phyloP scores from a whole-genome alignment of 2,113 vertebrate genomes.

The Siniperca chuatsi region DNA sequence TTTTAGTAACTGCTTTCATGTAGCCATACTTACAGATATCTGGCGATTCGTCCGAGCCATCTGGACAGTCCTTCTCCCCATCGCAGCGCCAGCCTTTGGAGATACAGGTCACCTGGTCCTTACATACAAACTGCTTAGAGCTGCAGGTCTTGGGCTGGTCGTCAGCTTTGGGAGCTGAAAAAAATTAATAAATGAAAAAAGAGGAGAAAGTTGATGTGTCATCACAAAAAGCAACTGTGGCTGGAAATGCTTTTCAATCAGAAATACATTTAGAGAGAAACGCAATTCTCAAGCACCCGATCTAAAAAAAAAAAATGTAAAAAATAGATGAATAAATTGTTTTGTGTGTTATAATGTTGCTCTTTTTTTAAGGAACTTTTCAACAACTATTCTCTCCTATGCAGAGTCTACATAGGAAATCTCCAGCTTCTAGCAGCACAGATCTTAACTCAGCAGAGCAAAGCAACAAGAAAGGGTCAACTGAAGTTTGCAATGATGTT shows the following conservation, averaged over 20 bases:
- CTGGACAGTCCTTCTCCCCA: slow-evolving; percentile 97
- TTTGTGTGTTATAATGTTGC: background rate
- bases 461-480: slow-evolving; percentile 66
- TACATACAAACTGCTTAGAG: slow-evolving; percentile 97
- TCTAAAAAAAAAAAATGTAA: background rate
- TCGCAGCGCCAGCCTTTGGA: slow-evolving; percentile 99
- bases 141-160: slow-evolving; percentile 91
- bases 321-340: too few species aligned
- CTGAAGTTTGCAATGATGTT: slow-evolving; percentile 66
- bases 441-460: slow-evolving; percentile 35
- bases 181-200: slow-evolving; percentile 56
- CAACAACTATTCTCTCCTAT: slow-evolving; percentile 5
- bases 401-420: slow-evolving; percentile 35
- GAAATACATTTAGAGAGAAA: background rate
- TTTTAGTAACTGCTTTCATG: slow-evolving; percentile 24
- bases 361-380: background rate
- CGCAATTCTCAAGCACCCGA: background rate
- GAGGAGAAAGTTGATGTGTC: slow-evolving; percentile 31
- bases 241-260: background rate
- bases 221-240: slow-evolving; percentile 15
- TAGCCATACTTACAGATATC: slow-evolving; percentile 92
- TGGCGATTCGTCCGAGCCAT: slow-evolving; percentile 95
- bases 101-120: slow-evolving; percentile 96
- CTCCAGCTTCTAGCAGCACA: slow-evolving; percentile 48
- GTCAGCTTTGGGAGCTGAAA: slow-evolving; percentile 84